These are phyloP conservation scores for Cinclus cinclus DNA, from an alignment of 2,113 vertebrate genomes.

Conservation along the genomic window DNA sequence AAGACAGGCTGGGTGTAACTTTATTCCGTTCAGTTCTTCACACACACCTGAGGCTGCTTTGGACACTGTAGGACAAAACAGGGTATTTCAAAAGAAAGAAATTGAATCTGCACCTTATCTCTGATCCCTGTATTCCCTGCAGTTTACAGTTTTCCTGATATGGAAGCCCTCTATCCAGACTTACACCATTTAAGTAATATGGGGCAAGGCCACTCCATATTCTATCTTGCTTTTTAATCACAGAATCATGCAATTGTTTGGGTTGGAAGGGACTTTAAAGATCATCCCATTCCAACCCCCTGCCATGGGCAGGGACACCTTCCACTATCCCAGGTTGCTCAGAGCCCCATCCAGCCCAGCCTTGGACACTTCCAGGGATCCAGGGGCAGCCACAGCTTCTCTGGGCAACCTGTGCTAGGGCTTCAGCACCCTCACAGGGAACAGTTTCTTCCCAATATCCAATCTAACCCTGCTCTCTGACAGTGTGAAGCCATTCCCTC, in stretches of 20 bases:
- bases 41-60: background rate
- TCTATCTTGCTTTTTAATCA: background rate
- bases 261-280: background rate
- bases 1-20: background rate
- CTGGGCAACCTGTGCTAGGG: background rate
- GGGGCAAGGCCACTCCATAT: background rate
- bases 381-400: background rate
- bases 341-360: accelerated
- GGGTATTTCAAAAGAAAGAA: background rate
- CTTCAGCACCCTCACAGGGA: background rate
- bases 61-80: background rate
- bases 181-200: background rate
- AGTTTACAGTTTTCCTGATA: background rate
- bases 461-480: accelerated
- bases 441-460: background rate
- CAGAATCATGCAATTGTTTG: background rate
- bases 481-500: accelerated
- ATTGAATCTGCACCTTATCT: background rate
- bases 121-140: background rate
- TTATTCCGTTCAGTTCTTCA: background rate
- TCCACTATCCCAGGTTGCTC: accelerated
- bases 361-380: background rate
- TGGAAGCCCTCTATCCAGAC: background rate
- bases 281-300: accelerated
- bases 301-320: background rate